Conservation (phyloP, 2,888 invertebrate species). For the Helleia helle region DNA sequence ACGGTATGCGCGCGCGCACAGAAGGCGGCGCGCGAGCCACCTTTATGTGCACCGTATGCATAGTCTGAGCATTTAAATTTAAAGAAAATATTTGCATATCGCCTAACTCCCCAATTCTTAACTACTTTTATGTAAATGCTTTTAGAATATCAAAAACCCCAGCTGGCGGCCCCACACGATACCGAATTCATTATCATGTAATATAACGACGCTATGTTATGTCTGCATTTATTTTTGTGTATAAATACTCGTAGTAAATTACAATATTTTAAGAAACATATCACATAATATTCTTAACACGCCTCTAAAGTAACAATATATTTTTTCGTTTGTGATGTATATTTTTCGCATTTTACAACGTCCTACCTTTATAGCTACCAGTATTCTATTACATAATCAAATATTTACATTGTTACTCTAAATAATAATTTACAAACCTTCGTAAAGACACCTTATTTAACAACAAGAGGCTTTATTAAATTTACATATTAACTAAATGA, state of each 20-base stretch:
- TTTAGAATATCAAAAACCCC: conserved; percentile 57
- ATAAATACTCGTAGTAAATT: conserved; percentile 7
- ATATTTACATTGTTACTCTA: conserved; percentile 67
- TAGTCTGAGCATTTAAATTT: conserved; percentile 43
- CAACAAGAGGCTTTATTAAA: conserved; percentile 70
- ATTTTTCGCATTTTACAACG: conserved; percentile 42
- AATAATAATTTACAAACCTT: conserved; percentile 68
- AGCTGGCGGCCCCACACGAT: conserved; percentile 60
- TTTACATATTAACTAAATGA: conserved; percentile 68
- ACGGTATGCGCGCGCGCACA: conserved; percentile 29
- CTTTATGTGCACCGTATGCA: conserved; percentile 28
- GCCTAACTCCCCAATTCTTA: conserved; percentile 61
- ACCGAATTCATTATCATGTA: conserved; percentile 51
- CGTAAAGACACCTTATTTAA: conserved; percentile 70
- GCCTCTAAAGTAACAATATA: conserved; percentile 71
- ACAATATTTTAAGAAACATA: conserved; percentile 28
- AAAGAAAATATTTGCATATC: conserved; percentile 72
- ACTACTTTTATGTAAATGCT: conserved; percentile 63
- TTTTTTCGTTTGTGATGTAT: conserved; percentile 30
- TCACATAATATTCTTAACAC: conserved; percentile 67
- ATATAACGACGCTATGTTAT: conserved; percentile 54
- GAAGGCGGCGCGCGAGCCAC: conserved; percentile 31
- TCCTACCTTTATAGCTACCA: conserved; percentile 58
- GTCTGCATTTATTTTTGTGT: conserved; percentile 64
- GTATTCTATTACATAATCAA: conserved; percentile 64